A percentile compares a stretch with the other conserved stretches of the same genome.
Evolutionary conservation across 2,113 vertebrate species (phyloP).

Genomic region (Australoheros scitulus): DNA sequence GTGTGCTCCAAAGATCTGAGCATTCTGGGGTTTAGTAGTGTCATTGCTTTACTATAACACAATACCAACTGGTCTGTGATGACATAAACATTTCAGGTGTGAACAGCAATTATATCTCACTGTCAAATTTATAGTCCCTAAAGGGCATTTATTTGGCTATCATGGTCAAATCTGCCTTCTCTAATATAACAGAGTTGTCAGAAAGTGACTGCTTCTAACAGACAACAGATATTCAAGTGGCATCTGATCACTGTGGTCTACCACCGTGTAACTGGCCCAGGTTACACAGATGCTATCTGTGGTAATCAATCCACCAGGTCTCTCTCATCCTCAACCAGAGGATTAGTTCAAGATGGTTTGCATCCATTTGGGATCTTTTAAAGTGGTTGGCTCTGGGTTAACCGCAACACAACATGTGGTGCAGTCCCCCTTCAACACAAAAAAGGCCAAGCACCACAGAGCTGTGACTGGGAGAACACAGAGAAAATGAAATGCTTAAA

Average conservation of each 20-base stretch:
- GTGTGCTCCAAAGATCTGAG: background rate
- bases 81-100: background rate
- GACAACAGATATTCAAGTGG: constrained; percentile 14
- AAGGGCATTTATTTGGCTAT: constrained; percentile 21
- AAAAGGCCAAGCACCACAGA: constrained; percentile 37
- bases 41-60: background rate
- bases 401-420: constrained; percentile 69
- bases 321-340: constrained; percentile 55
- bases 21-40: too few relatives aligned
- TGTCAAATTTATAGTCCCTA: background rate
- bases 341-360: constrained; percentile 76
- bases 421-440: constrained; percentile 1
- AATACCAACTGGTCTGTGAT: background rate
- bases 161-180: background rate
- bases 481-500: constrained; percentile 9
- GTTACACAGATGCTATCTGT: constrained; percentile 41
- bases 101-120: background rate
- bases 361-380: constrained; percentile 53
- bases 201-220: constrained; percentile 22
- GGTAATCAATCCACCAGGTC: constrained; percentile 58
- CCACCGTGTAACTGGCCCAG: constrained; percentile 34
- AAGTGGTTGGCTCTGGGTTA: constrained; percentile 66
- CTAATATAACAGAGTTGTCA: constrained; percentile 10
- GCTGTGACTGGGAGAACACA: constrained; percentile 27
- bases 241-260: constrained; percentile 38